Conservation (phyloP, 2,113 vertebrate genomes). For the Cathartes aura region DNA sequence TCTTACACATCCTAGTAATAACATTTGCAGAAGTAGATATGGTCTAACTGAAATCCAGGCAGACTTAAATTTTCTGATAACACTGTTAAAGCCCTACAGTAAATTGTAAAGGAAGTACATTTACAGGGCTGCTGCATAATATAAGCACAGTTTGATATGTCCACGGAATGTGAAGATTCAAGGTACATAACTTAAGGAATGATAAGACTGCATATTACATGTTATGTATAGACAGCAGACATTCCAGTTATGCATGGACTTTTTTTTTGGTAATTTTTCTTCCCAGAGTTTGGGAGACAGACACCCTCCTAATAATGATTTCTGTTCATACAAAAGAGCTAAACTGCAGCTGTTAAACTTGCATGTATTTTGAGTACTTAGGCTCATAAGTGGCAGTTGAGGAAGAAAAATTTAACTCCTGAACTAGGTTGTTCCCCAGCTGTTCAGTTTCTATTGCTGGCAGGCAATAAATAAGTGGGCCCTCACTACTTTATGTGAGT, state of each 20-base stretch:
- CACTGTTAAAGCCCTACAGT: neutral
- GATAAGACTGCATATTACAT: neutral
- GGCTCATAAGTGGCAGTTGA: neutral
- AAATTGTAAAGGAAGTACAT: neutral
- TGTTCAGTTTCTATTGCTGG: neutral
- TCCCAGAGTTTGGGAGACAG: neutral
- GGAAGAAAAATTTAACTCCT: neutral
- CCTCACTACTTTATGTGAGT: neutral
- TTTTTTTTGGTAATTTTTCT: neutral
- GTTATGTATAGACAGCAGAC: neutral
- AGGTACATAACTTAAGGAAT: neutral
- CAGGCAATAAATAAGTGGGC: neutral
- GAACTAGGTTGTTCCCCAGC: neutral
- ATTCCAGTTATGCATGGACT: neutral
- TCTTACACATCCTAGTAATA: conserved; percentile 47
- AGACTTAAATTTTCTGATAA: conserved; percentile 36
- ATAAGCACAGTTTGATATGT: neutral
- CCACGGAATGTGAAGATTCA: neutral
- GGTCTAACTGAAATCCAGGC: conserved; percentile 27
- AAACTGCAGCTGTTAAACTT: neutral
- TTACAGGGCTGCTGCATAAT: neutral
- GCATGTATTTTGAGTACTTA: neutral
- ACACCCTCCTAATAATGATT: neutral
- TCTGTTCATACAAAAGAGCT: neutral
- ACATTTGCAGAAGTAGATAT: conserved; percentile 32